phyloP scores from a whole-genome alignment of 2,113 vertebrate genomes.

The Paradisaea rubra region DNA sequence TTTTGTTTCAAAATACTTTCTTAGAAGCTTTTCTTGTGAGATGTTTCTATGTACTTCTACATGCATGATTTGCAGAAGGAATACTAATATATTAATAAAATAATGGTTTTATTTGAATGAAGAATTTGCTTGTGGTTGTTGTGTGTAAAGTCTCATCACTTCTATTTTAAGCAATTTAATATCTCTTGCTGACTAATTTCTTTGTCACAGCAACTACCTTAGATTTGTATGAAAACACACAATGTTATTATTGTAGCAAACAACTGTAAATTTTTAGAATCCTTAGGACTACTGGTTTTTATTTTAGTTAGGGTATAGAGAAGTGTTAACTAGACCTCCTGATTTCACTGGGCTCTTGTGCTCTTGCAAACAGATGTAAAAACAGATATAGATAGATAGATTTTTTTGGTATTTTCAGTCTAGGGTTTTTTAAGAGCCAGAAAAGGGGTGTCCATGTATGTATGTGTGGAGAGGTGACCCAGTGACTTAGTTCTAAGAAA shows the following conservation, averaged over 20 bases:
- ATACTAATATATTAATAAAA: background rate
- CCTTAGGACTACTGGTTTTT: background rate
- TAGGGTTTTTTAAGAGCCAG: background rate
- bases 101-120: background rate
- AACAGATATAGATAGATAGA: background rate
- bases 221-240: background rate
- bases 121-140: background rate
- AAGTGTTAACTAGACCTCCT: background rate
- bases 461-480: background rate
- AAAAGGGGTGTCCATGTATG: rapidly evolving
- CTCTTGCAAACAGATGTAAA: background rate
- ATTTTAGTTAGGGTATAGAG: background rate
- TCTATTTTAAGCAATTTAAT: background rate
- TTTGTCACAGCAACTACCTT: background rate
- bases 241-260: background rate
- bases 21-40: background rate
- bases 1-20: background rate
- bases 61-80: background rate
- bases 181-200: background rate
- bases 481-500: background rate
- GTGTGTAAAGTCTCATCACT: background rate
- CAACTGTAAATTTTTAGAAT: background rate
- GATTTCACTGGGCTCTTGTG: background rate
- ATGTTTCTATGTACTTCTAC: background rate
- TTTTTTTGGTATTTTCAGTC: background rate